phyloP scores from a whole-genome alignment of 2,113 vertebrate genomes.

The Ochotona curzoniae region DNA sequence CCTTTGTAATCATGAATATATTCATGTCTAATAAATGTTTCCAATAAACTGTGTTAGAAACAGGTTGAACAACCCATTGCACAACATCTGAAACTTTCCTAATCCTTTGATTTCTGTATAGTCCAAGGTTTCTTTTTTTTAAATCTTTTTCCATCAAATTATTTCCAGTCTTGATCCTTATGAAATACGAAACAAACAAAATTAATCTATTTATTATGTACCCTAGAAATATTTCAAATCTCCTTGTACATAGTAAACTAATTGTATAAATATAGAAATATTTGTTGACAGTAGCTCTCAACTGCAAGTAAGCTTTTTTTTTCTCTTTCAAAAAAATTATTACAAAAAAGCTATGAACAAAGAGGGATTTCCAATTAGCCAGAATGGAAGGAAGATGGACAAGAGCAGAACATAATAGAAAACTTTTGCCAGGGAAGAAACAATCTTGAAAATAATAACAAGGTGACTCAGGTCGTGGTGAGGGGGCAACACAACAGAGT shows the following conservation, averaged over 20 bases:
- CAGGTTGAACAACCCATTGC: neutral
- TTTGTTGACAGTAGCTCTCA: neutral
- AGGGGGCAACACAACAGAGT: neutral
- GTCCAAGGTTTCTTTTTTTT: neutral
- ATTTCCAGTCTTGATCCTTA: neutral
- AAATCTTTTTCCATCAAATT: neutral
- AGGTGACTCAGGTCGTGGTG: neutral
- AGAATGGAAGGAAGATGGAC: neutral
- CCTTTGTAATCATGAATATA: neutral
- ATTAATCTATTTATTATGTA: neutral
- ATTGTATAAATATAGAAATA: neutral
- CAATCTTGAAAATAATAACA: neutral
- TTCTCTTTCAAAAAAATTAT: neutral
- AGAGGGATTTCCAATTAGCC: neutral
- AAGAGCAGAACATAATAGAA: neutral
- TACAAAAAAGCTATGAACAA: neutral
- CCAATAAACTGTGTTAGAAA: neutral
- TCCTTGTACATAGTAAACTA: neutral
- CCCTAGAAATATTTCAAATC: neutral
- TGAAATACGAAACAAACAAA: neutral
- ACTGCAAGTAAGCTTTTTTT: neutral
- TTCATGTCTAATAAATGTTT: neutral
- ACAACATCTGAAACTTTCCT: neutral
- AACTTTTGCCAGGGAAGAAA: too few species aligned
- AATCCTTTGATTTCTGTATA: neutral